Conservation (phyloP, 2,888 invertebrate species). For the Sesamia inferens region DNA sequence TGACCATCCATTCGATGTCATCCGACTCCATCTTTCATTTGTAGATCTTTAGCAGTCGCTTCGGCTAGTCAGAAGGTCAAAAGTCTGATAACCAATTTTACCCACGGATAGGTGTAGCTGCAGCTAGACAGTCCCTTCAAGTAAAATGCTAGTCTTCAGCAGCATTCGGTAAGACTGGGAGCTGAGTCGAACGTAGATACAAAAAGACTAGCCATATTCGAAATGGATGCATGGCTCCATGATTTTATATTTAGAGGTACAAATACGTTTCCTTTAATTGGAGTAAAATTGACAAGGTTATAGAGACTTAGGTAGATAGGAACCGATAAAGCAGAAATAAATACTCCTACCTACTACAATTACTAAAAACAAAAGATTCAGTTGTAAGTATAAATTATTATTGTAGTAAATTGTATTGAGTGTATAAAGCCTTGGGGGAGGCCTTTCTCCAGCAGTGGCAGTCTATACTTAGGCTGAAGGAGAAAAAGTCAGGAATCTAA, state of each 20-base stretch:
- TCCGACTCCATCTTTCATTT: neutral
- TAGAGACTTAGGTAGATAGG: neutral
- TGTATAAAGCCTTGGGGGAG: too few species aligned
- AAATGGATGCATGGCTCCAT: neutral
- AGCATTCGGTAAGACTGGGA: neutral
- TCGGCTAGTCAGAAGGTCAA: neutral
- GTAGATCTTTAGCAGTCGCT: neutral
- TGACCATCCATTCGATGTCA: neutral
- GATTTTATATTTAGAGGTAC: neutral
- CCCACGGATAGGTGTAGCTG: neutral
- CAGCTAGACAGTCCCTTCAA: neutral
- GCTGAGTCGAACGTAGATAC: neutral
- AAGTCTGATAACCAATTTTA: neutral
- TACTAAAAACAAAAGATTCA: neutral
- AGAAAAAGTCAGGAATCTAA: neutral
- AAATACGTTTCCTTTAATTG: too few species aligned
- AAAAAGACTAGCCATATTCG: neutral
- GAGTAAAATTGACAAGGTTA: neutral
- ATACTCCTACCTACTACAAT: neutral
- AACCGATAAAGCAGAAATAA: neutral
- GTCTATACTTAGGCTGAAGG: too few species aligned
- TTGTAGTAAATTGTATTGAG: too few species aligned
- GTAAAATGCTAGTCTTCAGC: too few species aligned
- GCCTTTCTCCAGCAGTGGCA: too few species aligned
- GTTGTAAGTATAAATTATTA: too few species aligned